Evolutionary conservation across 2,888 invertebrate species (phyloP).

Genomic region (Ditylenchus weischeri): DNA sequence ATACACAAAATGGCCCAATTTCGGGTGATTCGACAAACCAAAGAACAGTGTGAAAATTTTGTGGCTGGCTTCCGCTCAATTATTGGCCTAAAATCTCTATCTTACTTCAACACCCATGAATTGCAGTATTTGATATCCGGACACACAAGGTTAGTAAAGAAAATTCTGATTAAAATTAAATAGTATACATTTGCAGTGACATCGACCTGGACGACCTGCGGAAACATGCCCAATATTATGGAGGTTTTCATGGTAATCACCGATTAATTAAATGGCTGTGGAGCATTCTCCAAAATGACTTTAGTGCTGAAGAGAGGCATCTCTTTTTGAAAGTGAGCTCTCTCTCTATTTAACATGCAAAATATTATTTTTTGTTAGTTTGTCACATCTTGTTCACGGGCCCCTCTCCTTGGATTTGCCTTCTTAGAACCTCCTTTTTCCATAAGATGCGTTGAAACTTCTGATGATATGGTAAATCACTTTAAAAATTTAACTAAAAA

Average conservation of each 20-base stretch:
- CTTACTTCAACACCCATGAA: slow-evolving; percentile 89
- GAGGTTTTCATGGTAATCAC: slow-evolving; percentile 93
- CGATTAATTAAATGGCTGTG: slow-evolving; percentile 90
- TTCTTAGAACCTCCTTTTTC: slow-evolving; percentile 92
- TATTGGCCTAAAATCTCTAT: slow-evolving; percentile 84
- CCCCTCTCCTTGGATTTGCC: slow-evolving; percentile 91
- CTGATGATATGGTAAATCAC: slow-evolving; percentile 73
- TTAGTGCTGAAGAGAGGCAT: slow-evolving; percentile 82
- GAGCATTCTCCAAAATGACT: slow-evolving; percentile 94
- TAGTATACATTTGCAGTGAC: slow-evolving; percentile 69
- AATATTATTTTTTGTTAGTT: slow-evolving; percentile 75
- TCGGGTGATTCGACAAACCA: slow-evolving; percentile 94
- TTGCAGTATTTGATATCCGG: slow-evolving; percentile 94
- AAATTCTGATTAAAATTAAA: slow-evolving; percentile 11
- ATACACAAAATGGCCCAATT: slow-evolving; percentile 98
- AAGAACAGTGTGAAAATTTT: slow-evolving; percentile 92
- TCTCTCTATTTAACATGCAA: not conserved
- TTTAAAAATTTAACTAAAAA: too few relatives aligned
- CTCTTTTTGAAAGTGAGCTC: slow-evolving; percentile 78
- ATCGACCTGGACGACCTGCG: slow-evolving; percentile 86
- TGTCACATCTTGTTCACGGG: slow-evolving; percentile 94
- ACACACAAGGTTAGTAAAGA: slow-evolving; percentile 62
- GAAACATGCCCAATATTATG: slow-evolving; percentile 92
- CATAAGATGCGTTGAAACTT: slow-evolving; percentile 96
- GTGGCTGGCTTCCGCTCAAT: slow-evolving; percentile 92